Evolutionary conservation across 1,140 invertebrate species (phyloP), one percentile per base, ranked within the genome.

Genomic region (Protaetia brevitarsis): DNA sequence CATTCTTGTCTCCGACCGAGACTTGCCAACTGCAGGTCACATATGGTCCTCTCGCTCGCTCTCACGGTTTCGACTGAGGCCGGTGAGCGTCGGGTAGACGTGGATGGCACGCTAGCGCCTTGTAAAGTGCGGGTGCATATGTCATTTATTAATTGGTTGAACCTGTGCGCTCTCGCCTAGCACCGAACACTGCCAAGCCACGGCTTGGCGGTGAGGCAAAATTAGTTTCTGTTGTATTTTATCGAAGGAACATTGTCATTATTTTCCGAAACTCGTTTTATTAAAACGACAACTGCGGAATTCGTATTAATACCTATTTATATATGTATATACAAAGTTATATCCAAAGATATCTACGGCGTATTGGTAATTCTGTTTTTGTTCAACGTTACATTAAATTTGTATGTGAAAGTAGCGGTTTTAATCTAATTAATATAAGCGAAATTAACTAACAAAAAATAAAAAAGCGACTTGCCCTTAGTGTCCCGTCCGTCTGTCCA

Each of bases 81-180:
- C 7, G n/a, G 11, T 51, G 19, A 2, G 16, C 11, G 41, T 51
- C 11, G 8, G 26, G 16, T 23, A 7, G 16, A 51, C 41, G 41
- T 51, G 41, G 4, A 51, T 51, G 19, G 16, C 21, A 51, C 41
- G 16, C 10, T 3, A 10, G 19, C 41, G 41, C 41, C 8, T 23
- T 10, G 41, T 51, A 19, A 23, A 51, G 41, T 51, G 41, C 41
- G 41, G 41, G 41, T 51, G 41, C 41, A 51, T 51, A 51, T 51
- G 41, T 51, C 41, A 51, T 51, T 51, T 51, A 51, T 51, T 51
- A 51, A 51, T 51, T 51, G 41, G 16, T 19, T 51, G 41, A 51
- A 51, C n/a, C 41, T 51, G 41, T 19, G 41, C 16, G 31, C 13
- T n/a, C n/a, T n/a, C n/a, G 31, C 31, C 31, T 11, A 23, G 41